Conservation (phyloP, 2,888 invertebrate species). For the Pyrrhosoma nymphula region DNA sequence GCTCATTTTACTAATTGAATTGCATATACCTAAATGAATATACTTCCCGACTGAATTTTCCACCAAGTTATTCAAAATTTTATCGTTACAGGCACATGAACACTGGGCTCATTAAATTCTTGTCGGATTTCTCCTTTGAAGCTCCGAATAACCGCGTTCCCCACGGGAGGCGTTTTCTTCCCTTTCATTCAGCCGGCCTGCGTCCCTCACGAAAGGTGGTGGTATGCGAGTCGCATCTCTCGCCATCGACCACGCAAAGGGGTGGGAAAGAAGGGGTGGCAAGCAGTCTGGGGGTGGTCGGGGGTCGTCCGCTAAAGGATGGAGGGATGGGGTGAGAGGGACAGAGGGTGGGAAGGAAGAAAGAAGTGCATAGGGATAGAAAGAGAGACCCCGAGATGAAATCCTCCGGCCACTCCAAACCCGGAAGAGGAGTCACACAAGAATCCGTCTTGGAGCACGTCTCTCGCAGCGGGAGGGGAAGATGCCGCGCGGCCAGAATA, state of each 20-base stretch:
- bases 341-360: no score
- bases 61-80: neutral
- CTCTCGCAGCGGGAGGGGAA: neutral
- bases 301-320: neutral
- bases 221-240: neutral
- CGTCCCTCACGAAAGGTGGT: neutral
- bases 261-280: neutral
- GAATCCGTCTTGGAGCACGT: constrained; percentile 44
- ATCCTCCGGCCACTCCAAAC: constrained; percentile 4
- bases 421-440: constrained; percentile 7
- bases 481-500: neutral
- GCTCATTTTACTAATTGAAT: no score
- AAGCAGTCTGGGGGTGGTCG: neutral
- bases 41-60: no score
- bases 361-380: neutral
- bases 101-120: neutral
- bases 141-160: no score
- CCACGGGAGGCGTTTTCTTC: neutral
- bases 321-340: neutral
- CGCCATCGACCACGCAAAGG: neutral
- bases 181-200: neutral
- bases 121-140: no score
- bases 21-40: no score
- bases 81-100: neutral
- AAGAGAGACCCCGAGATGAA: neutral